These are phyloP conservation scores for Silurus glanis DNA, from an alignment of 2,113 vertebrate species.

Conservation along the genomic window DNA sequence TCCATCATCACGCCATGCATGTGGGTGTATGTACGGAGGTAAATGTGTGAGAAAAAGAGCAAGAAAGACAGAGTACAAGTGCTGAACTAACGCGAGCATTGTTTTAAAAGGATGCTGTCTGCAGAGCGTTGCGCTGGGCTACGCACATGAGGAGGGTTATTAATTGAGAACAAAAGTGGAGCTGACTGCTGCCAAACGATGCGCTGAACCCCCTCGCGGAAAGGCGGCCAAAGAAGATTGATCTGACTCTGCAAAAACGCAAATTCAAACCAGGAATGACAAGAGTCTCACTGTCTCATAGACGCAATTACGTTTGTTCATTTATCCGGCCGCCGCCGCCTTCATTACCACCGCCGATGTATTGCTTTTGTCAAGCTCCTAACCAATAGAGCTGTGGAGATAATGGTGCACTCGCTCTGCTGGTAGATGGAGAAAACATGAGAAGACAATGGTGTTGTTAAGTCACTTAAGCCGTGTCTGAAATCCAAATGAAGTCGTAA, in stretches of 20 bases:
- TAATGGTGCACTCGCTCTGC: not conserved
- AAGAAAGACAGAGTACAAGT: not conserved
- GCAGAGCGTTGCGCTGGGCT: conserved; percentile 35
- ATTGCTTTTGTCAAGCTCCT: conserved; percentile 43
- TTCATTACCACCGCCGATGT: conserved; percentile 33
- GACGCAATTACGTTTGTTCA: conserved; percentile 46
- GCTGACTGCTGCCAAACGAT: conserved; percentile 47
- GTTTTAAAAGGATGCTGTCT: conserved; percentile 45
- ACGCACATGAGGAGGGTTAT: conserved; percentile 43
- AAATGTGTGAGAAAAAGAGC: not conserved
- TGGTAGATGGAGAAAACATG: not conserved
- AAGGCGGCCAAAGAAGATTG: conserved; percentile 27
- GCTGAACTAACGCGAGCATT: not conserved
- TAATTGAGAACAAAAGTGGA: conserved; percentile 45
- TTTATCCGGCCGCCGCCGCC: conserved; percentile 31
- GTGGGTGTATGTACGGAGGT: not conserved
- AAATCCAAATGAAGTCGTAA: not conserved
- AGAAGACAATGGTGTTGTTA: conserved; percentile 17
- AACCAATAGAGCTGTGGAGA: conserved; percentile 18
- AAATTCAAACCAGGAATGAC: conserved; percentile 39
- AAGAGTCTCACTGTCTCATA: conserved; percentile 38
- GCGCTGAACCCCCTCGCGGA: conserved; percentile 21
- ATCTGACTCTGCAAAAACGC: conserved; percentile 36
- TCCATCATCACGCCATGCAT: conserved; percentile 6
- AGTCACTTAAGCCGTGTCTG: not conserved